Percentiles rank a stretch among this genome's conserved stretches.
Evolutionary conservation across 1,140 invertebrate genomes (phyloP).

Genomic region (Aporrectodea caliginosa): DNA sequence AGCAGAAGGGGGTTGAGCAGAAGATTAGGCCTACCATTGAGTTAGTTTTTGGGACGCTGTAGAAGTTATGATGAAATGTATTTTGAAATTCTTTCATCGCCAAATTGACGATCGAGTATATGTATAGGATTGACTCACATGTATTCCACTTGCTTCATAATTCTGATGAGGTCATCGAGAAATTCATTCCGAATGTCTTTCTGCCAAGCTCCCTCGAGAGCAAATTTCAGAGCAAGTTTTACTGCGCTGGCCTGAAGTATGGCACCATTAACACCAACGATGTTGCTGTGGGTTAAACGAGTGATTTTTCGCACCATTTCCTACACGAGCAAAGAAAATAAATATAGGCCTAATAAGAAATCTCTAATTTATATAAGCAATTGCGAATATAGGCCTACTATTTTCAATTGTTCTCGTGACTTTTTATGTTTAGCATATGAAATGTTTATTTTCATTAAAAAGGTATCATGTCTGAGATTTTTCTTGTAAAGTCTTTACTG

Average conservation of each 20-base stretch:
- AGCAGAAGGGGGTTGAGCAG: no score
- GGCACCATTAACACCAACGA: conserved; percentile 46
- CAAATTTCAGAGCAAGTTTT: background rate
- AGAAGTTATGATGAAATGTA: background rate
- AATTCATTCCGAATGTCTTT: background rate
- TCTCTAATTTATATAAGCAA: background rate
- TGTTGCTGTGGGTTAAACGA: background rate
- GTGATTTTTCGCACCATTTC: background rate
- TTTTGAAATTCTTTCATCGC: background rate
- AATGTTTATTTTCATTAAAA: no score
- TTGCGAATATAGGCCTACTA: background rate
- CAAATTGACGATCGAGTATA: background rate
- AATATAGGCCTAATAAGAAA: background rate
- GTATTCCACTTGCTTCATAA: background rate
- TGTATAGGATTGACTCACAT: background rate
- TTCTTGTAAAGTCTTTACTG: no score
- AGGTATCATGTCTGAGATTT: no score
- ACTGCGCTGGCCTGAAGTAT: conserved; percentile 44
- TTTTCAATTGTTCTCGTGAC: no score
- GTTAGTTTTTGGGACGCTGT: no score
- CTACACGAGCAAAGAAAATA: background rate
- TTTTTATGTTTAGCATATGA: no score
- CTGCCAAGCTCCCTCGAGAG: background rate
- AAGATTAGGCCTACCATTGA: no score
- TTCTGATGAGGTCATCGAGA: background rate